Base-by-base conservation (phyloP, 2,797 vertebrate species). In the Coregonus ussuriensis region DNA sequence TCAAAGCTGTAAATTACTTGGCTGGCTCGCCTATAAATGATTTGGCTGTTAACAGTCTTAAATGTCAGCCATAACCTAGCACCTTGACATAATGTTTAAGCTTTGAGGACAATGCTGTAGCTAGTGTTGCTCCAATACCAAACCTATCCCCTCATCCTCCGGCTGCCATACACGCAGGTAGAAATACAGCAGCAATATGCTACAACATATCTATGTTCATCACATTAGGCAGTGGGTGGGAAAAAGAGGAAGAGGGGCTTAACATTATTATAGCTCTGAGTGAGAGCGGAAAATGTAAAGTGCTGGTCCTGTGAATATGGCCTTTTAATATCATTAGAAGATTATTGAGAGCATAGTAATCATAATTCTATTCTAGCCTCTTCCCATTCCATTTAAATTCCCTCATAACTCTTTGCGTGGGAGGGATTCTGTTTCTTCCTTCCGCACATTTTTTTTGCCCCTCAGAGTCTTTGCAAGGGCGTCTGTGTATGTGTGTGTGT, bases 381-480 rank as follows among this genome's bases (percentile, higher is more conserved):
- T 59, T 68, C 41, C 65, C 63, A 53, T 37, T 68, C 63, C 25
- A n/a, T 69, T 75, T 53, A 7, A 67, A 68, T 62, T 63, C 56
- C 13, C 72, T 25, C 72, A 41, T 47, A 37, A 18, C 56, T 41
- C 72, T 6, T 33, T 74, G 72, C 56, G 72, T 74, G 33, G 72
- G 72, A 74, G 54, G 54, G 35, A n/a, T 68, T 81, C 73, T 74
- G 29, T 35, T 54, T 51, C 9, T 63, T 52, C 31, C 72, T 82
- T 74, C 74, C 72, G 41, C 52, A 72, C 29, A 63, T 77, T 74
- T 72, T 72, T 84, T 90, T 66, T 59, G 72, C 6, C 35, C 56
- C 59, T 63, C 14, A 21, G 59, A 21, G 59, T 73, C 52, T 73
- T 37, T 59, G 53, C 53, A 53, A 56, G 67, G 67, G 54, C 25